These are phyloP conservation scores for Aphaenogaster rudis DNA, from an alignment of 1,140 invertebrate species.

Conservation along the genomic window DNA sequence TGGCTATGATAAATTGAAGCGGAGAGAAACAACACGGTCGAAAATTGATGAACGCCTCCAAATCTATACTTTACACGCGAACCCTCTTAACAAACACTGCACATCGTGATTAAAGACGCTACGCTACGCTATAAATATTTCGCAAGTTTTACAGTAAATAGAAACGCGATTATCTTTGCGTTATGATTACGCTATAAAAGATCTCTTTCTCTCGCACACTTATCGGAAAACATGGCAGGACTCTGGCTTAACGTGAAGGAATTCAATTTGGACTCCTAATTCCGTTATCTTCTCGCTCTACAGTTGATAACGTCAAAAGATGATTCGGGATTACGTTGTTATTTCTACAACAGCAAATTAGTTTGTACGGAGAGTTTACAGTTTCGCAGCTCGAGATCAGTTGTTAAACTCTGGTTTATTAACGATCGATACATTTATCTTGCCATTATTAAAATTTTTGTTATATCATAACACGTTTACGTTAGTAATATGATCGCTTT, in stretches of 20 bases:
- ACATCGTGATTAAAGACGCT: slow-evolving; percentile 42
- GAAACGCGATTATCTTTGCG: slow-evolving; percentile 53
- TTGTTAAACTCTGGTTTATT: slow-evolving; percentile 49
- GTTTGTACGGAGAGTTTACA: slow-evolving; percentile 5
- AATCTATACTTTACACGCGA: slow-evolving; percentile 1
- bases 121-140: slow-evolving; percentile 47
- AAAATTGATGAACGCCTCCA: slow-evolving; percentile 37
- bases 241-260: slow-evolving; percentile 24
- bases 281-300: slow-evolving; percentile 2
- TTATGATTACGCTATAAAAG: slow-evolving; percentile 46
- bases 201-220: slow-evolving; percentile 9
- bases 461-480: slow-evolving; percentile 56
- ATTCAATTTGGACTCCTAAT: slow-evolving; percentile 11
- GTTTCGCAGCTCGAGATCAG: slow-evolving; percentile 19
- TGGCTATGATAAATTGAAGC: slow-evolving; percentile 32
- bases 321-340: slow-evolving; percentile 13
- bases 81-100: slow-evolving; percentile 22
- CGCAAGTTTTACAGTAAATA: slow-evolving; percentile 45
- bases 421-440: slow-evolving; percentile 55
- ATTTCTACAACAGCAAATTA: slow-evolving; percentile 41
- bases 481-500: slow-evolving; percentile 51
- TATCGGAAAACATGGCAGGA: slow-evolving; percentile 51
- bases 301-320: slow-evolving; percentile 28
- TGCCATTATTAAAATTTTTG: slow-evolving; percentile 49
- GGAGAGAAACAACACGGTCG: slow-evolving; percentile 25